A percentile compares a stretch with the other conserved stretches of the same genome.
These are phyloP conservation scores for Artibeus jamaicensis DNA, from an alignment of 2,797 vertebrate species.

Conservation along the genomic window DNA sequence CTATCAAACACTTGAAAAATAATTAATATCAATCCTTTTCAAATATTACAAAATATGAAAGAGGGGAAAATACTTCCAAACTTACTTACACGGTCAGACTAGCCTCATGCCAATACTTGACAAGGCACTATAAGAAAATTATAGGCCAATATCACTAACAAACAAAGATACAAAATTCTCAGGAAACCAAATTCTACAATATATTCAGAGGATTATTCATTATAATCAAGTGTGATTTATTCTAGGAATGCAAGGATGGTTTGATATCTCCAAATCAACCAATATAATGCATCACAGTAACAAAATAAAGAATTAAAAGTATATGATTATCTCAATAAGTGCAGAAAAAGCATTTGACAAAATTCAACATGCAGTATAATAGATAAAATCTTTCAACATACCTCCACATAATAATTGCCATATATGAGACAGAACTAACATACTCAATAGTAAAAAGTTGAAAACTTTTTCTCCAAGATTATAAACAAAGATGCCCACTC, in stretches of 20 bases:
- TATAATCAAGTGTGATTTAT: neutral
- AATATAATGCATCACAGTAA: neutral
- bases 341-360: too few relatives aligned
- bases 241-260: neutral
- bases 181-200: neutral
- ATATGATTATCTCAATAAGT: neutral
- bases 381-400: too few relatives aligned
- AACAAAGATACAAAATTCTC: neutral
- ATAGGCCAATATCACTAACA: neutral
- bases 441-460: neutral
- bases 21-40: too few relatives aligned
- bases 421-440: neutral
- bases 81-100: neutral
- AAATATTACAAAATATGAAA: too few relatives aligned
- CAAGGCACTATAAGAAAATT: neutral
- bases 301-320: neutral
- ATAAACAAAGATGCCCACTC: neutral
- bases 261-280: neutral
- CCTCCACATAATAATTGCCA: too few relatives aligned
- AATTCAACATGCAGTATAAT: too few relatives aligned
- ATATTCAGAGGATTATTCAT: neutral
- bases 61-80: neutral
- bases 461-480: neutral
- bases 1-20: too few relatives aligned
- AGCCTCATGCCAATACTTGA: neutral